These are phyloP conservation scores for Chelonia mydas DNA, from an alignment of 2,797 vertebrate species.

Conservation along the genomic window DNA sequence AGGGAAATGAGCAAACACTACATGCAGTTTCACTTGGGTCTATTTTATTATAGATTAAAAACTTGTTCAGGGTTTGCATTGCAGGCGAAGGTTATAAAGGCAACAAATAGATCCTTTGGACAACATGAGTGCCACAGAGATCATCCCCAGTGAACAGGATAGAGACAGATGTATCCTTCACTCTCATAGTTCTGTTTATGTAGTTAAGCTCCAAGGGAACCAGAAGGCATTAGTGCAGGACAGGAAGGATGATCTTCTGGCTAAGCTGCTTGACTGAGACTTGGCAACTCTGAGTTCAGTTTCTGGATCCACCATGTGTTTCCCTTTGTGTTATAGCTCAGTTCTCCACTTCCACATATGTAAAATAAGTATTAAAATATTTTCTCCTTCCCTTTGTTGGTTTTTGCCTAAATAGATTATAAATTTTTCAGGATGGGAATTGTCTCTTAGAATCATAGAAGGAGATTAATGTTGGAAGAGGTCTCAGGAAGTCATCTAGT, in stretches of 20 bases:
- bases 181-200: neutral
- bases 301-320: neutral
- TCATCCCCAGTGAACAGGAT: neutral
- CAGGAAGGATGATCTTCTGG: neutral
- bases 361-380: neutral
- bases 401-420: neutral
- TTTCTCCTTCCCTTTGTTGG: neutral
- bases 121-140: fast-evolving
- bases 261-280: neutral
- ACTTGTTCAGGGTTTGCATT: neutral
- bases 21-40: conserved; percentile 2
- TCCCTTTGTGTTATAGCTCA: neutral
- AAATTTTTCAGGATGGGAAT: neutral
- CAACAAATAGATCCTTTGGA: fast-evolving
- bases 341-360: neutral
- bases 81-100: neutral
- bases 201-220: neutral
- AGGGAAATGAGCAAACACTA: conserved; percentile 23
- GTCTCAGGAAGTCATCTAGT: no score
- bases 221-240: neutral
- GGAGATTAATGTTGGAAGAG: no score
- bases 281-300: neutral
- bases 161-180: neutral
- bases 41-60: neutral
- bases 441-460: neutral